These are phyloP conservation scores for Siniperca scherzeri DNA, from an alignment of 2,797 vertebrate species.

Conservation along the genomic window DNA sequence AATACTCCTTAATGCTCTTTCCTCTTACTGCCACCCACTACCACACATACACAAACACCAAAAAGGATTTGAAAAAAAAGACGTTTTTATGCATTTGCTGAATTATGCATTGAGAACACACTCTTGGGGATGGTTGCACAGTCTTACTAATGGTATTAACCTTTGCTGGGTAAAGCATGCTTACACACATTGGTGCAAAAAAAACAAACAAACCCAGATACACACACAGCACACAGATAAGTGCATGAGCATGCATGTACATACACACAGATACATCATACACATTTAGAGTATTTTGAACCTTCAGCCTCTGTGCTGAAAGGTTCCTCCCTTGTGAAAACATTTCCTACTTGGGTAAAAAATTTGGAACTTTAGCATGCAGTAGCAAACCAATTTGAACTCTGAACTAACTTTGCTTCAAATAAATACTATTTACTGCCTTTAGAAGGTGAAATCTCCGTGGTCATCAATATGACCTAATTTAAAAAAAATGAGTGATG, in stretches of 20 bases:
- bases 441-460: neutral
- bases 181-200: slow-evolving; percentile 35
- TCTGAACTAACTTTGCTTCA: slow-evolving; percentile 26
- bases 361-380: slow-evolving; percentile 20
- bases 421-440: slow-evolving; percentile 23
- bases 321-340: slow-evolving; percentile 42
- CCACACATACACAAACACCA: slow-evolving; percentile 50
- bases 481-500: neutral
- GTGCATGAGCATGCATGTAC: slow-evolving; percentile 3
- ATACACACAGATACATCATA: slow-evolving; percentile 25
- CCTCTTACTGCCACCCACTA: slow-evolving; percentile 36
- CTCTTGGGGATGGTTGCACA: slow-evolving; percentile 62
- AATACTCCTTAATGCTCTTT: slow-evolving; percentile 34
- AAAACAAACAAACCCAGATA: slow-evolving; percentile 9
- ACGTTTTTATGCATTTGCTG: slow-evolving; percentile 68
- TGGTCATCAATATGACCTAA: neutral
- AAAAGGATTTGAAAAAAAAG: slow-evolving; percentile 31
- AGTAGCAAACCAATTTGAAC: slow-evolving; percentile 19
- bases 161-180: slow-evolving; percentile 62
- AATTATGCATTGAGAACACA: slow-evolving; percentile 76
- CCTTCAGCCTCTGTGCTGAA: slow-evolving; percentile 13
- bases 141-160: slow-evolving; percentile 67
- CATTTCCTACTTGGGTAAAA: slow-evolving; percentile 33
- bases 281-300: slow-evolving; percentile 13
- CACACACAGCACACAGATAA: slow-evolving; percentile 21